These are phyloP conservation scores for Trissolcus basalis DNA, from an alignment of 1,140 invertebrate genomes.

Conservation along the genomic window DNA sequence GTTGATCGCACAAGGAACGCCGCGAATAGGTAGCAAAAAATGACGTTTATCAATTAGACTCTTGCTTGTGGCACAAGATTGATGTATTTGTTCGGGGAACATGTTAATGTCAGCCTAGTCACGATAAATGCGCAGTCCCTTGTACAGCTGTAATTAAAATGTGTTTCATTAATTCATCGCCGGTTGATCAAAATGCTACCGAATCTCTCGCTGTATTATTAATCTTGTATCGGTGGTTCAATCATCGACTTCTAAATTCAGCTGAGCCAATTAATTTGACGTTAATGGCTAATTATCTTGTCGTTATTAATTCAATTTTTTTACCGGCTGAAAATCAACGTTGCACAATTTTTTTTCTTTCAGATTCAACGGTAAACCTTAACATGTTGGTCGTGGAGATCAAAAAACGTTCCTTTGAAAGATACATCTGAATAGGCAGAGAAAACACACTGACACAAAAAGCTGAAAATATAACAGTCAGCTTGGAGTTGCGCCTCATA, in stretches of 20 bases:
- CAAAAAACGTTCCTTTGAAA: no score
- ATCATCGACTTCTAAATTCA: background rate
- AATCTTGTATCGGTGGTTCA: slow-evolving; percentile 9
- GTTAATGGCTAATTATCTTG: background rate
- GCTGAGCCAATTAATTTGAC: slow-evolving; percentile 13
- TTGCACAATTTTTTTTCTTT: no score
- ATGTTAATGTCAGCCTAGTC: slow-evolving; percentile 25
- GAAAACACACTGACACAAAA: slow-evolving; percentile 10
- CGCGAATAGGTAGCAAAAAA: slow-evolving; percentile 33
- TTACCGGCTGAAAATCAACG: no score
- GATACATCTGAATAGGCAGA: no score
- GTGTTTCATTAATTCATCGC: slow-evolving; percentile 37
- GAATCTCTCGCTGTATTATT: slow-evolving; percentile 22
- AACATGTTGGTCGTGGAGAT: no score
- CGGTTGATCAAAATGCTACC: slow-evolving; percentile 22
- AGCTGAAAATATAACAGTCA: slow-evolving; percentile 60
- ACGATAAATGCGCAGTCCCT: slow-evolving; percentile 15
- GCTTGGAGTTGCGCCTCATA: slow-evolving; percentile 60
- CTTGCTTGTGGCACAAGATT: slow-evolving; percentile 31
- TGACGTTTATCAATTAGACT: slow-evolving; percentile 46
- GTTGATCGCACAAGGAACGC: slow-evolving; percentile 14
- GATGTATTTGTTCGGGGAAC: slow-evolving; percentile 41
- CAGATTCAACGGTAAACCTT: no score
- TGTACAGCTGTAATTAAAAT: slow-evolving; percentile 34
- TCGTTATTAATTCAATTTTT: background rate